Evolutionary conservation across 2,888 invertebrate species (phyloP).

Genomic region (Drosophila yooni): DNA sequence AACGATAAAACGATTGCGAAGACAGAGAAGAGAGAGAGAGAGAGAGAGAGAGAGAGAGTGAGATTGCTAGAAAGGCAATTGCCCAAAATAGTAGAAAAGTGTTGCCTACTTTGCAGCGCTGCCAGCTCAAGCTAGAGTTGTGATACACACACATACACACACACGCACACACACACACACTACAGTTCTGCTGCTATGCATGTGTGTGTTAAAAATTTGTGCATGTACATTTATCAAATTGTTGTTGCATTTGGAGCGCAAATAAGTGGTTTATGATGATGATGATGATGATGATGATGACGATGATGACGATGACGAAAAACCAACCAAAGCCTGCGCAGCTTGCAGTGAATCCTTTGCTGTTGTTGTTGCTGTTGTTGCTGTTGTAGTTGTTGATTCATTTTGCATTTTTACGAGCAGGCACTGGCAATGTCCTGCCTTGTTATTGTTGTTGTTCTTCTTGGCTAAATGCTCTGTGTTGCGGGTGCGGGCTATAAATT

Average conservation of each 20-base stretch:
- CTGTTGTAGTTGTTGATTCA: slow-evolving; percentile 48
- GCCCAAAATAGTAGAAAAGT: slow-evolving; percentile 22
- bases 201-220: slow-evolving; percentile 39
- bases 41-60: neutral
- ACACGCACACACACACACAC: slow-evolving; percentile 6
- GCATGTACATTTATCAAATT: slow-evolving; percentile 68
- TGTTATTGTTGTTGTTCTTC: slow-evolving; percentile 35
- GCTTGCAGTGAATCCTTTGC: slow-evolving; percentile 24
- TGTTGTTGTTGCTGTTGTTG: slow-evolving; percentile 20
- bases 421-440: slow-evolving; percentile 51
- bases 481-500: slow-evolving; percentile 71
- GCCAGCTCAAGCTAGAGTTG: slow-evolving; percentile 18
- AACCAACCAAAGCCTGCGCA: slow-evolving; percentile 13
- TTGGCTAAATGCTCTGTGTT: slow-evolving; percentile 52
- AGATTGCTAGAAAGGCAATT: neutral
- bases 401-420: slow-evolving; percentile 75
- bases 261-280: slow-evolving; percentile 80
- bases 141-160: slow-evolving; percentile 6
- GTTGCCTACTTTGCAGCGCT: slow-evolving; percentile 53
- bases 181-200: neutral
- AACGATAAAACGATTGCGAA: neutral
- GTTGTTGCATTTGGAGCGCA: slow-evolving; percentile 79
- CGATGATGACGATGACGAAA: neutral
- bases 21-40: too few relatives aligned
- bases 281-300: slow-evolving; percentile 14